phyloP scores from a whole-genome alignment of 2,797 vertebrate species.

The Fundulus diaphanus region DNA sequence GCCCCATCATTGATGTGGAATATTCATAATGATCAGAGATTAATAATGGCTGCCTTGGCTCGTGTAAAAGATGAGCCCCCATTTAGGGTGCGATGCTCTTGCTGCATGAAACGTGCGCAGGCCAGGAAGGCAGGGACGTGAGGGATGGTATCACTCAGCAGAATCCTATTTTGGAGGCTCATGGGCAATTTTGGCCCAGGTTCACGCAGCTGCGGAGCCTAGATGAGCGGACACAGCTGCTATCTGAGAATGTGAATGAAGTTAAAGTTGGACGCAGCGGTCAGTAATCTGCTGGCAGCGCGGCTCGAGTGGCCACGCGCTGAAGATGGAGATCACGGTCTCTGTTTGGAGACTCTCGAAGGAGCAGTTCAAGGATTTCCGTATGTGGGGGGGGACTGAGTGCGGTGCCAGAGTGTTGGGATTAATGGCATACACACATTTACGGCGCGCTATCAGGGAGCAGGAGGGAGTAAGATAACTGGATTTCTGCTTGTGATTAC shows the following conservation, averaged over 20 bases:
- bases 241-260: conserved; percentile 59
- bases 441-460: conserved; percentile 24
- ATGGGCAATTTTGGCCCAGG: conserved; percentile 52
- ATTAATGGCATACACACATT: conserved; percentile 39
- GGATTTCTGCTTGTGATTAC: conserved; percentile 37
- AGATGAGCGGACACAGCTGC: conserved; percentile 67
- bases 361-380: conserved; percentile 15
- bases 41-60: neutral
- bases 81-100: neutral
- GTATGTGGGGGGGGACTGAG: neutral
- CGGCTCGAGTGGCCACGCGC: conserved; percentile 30
- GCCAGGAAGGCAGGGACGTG: conserved; percentile 32
- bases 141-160: conserved; percentile 38
- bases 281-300: conserved; percentile 53
- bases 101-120: conserved; percentile 10
- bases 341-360: conserved; percentile 40
- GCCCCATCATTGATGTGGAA: neutral
- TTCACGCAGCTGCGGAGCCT: conserved; percentile 64
- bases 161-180: conserved; percentile 55
- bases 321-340: conserved; percentile 36
- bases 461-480: conserved; percentile 27
- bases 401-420: conserved; percentile 19
- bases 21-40: neutral
- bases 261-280: conserved; percentile 60
- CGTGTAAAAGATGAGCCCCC: neutral